These are phyloP conservation scores for Thaleichthys pacificus DNA, from an alignment of 2,797 vertebrate species.

Conservation along the genomic window DNA sequence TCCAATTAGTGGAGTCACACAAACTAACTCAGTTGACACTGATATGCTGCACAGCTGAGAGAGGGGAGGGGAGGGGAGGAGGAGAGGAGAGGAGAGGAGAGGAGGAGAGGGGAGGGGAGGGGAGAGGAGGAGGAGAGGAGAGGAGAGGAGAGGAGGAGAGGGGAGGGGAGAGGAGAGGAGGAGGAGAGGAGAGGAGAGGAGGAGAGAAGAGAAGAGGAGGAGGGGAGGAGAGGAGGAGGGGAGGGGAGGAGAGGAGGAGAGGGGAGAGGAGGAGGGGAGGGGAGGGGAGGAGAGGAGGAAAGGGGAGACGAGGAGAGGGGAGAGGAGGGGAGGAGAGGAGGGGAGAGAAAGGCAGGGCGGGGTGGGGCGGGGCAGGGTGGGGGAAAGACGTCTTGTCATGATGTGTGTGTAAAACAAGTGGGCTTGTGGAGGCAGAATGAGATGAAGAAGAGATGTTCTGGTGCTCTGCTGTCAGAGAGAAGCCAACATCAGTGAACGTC, in stretches of 20 bases:
- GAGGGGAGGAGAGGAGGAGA: not conserved
- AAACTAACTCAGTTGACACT: conserved; percentile 26
- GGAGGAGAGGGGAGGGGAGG: too few species aligned
- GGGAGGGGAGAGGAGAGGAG: not conserved
- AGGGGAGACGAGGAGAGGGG: not conserved
- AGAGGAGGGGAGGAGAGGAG: too few species aligned
- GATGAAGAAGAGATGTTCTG: conserved; percentile 22
- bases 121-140: not conserved
- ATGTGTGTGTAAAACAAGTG: conserved; percentile 22
- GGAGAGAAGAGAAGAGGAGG: not conserved
- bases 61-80: not conserved
- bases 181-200: not conserved
- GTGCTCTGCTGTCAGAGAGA: conserved; percentile 38
- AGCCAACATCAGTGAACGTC: not conserved
- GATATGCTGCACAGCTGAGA: conserved; percentile 17
- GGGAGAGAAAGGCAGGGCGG: not conserved
- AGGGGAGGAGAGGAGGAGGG: not conserved
- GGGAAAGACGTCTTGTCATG: not conserved
- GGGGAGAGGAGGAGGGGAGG: not conserved
- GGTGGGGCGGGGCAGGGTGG: not conserved
- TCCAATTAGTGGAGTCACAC: conserved; percentile 42
- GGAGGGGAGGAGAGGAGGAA: not conserved
- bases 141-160: not conserved
- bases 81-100: not conserved
- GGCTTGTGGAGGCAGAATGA: conserved; percentile 35